Percentiles rank a stretch among this genome's conserved stretches.
phyloP scores from a whole-genome alignment of 2,113 vertebrate species.

The Herpailurus yagouaroundi region DNA sequence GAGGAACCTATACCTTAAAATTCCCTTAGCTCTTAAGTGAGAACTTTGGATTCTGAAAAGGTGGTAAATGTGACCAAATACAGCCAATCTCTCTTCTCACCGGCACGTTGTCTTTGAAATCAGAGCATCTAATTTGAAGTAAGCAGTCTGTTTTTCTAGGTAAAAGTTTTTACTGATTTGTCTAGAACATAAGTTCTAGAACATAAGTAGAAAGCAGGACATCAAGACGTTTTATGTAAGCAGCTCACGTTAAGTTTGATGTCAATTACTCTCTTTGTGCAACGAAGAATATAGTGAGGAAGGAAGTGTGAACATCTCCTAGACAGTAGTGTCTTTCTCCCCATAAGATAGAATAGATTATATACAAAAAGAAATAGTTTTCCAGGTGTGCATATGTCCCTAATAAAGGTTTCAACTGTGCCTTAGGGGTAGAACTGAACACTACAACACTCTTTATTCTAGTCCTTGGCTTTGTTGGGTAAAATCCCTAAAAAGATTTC shows the following conservation, averaged over 20 bases:
- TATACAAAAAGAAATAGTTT: background rate
- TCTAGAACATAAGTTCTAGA: too few relatives aligned
- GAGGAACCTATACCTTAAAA: constrained; percentile 35
- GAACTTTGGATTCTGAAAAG: constrained; percentile 49
- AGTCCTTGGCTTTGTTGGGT: constrained; percentile 2
- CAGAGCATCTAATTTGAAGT: constrained; percentile 21
- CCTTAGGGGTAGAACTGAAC: background rate
- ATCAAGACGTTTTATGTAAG: background rate
- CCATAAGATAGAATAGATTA: background rate
- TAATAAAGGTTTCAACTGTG: background rate
- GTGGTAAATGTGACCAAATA: constrained; percentile 38
- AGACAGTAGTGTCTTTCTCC: background rate
- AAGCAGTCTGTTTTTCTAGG: background rate
- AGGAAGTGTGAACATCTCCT: background rate
- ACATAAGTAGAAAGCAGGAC: background rate
- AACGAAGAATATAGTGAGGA: background rate
- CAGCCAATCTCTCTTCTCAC: background rate
- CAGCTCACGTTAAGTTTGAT: background rate
- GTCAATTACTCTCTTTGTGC: background rate
- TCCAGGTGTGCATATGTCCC: background rate
- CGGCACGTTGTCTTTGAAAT: constrained; percentile 35
- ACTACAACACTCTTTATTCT: background rate
- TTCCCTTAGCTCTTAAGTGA: constrained; percentile 48
- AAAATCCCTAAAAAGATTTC: constrained; percentile 3
- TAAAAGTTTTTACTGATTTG: background rate